phyloP scores from a whole-genome alignment of 2,888 invertebrate genomes.

The Drosophila trichaetosa region DNA sequence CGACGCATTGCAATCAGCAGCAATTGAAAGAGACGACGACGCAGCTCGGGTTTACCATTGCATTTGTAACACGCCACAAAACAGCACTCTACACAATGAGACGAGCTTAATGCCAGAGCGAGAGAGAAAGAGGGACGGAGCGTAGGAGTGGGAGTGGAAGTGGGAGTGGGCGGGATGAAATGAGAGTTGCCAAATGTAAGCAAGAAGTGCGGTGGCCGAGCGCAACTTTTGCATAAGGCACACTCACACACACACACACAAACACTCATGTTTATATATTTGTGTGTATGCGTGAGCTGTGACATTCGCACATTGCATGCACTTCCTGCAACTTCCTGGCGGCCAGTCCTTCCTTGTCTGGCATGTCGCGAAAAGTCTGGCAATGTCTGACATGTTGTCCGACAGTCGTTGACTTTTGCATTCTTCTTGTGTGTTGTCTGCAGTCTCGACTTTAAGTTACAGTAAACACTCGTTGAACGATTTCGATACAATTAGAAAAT shows the following conservation, averaged over 20 bases:
- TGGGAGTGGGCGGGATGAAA: slow-evolving; percentile 21
- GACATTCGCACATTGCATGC: slow-evolving; percentile 64
- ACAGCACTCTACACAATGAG: slow-evolving; percentile 51
- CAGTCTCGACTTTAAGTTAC: slow-evolving; percentile 33
- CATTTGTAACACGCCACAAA: slow-evolving; percentile 26
- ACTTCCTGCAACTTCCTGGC: slow-evolving; percentile 63
- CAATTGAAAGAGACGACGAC: slow-evolving; percentile 40
- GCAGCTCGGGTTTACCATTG: slow-evolving; percentile 36
- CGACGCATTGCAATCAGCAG: slow-evolving; percentile 39
- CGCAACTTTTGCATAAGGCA: neutral
- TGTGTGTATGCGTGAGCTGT: neutral
- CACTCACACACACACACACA: slow-evolving; percentile 3
- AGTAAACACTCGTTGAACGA: neutral
- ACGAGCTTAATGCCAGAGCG: slow-evolving; percentile 14
- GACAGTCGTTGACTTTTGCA: slow-evolving; percentile 58
- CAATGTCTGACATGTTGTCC: slow-evolving; percentile 33
- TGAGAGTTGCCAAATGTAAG: slow-evolving; percentile 43
- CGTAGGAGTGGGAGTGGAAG: neutral
- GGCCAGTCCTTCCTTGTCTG: slow-evolving; percentile 49
- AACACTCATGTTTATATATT: neutral
- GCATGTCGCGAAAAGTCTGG: slow-evolving; percentile 34
- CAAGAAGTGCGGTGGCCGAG: slow-evolving; percentile 2
- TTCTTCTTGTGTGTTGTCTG: slow-evolving; percentile 31
- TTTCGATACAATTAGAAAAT: neutral
- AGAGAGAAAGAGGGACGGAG: neutral